These are phyloP conservation scores for Phylloscopus whistleri DNA, from an alignment of 2,113 vertebrate genomes.

Conservation along the genomic window DNA sequence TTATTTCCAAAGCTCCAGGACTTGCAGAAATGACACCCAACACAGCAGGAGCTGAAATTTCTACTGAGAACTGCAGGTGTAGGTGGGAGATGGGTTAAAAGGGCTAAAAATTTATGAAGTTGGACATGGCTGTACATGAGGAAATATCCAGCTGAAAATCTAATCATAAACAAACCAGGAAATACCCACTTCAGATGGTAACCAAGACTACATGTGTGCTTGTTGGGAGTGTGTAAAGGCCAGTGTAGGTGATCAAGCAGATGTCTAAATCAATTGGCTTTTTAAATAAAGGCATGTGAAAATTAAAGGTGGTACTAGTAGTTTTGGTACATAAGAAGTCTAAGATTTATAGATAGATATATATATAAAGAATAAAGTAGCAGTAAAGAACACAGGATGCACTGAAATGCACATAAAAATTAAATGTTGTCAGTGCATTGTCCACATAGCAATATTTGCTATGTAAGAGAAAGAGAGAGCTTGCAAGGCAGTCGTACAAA, in stretches of 20 bases:
- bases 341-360: neutral
- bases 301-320: neutral
- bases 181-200: neutral
- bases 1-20: constrained; percentile 30
- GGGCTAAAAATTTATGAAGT: neutral
- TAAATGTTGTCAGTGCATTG: neutral
- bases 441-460: neutral
- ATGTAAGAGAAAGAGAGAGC: neutral
- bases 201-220: neutral
- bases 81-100: neutral
- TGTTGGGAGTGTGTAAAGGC: neutral
- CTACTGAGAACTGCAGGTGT: neutral
- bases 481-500: neutral
- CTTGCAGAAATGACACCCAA: constrained; percentile 11
- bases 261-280: neutral
- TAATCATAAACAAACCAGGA: neutral
- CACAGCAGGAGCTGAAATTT: neutral
- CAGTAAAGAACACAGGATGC: neutral
- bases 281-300: neutral
- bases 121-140: neutral
- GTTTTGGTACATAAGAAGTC: neutral
- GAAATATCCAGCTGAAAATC: neutral
- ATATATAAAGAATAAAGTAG: neutral
- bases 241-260: neutral
- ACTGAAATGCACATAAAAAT: neutral